phyloP scores from a whole-genome alignment of 2,797 vertebrate species.

The Lophotriccus pileatus region DNA sequence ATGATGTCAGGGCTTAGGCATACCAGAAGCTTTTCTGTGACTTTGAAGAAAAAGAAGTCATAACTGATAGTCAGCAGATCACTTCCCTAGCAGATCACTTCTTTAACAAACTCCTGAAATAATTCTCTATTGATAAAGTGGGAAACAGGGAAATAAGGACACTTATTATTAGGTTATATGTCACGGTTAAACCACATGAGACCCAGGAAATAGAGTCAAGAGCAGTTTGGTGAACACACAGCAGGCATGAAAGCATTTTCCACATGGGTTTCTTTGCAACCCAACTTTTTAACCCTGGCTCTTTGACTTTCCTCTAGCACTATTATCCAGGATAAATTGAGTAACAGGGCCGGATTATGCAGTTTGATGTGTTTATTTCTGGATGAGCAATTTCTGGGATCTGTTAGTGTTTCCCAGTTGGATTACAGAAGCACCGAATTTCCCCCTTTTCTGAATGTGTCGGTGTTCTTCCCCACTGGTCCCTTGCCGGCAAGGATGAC shows the following conservation, averaged over 20 bases:
- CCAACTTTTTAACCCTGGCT: not conserved
- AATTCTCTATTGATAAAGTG: not conserved
- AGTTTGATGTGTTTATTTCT: not conserved
- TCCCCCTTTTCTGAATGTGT: conserved; percentile 15
- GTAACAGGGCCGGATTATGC: not conserved
- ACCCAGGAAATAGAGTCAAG: not conserved
- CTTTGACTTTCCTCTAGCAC: not conserved
- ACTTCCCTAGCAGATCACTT: not conserved
- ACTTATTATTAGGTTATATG: not conserved
- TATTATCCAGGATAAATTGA: not conserved
- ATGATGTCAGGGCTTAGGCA: not conserved
- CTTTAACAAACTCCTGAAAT: not conserved
- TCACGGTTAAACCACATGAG: not conserved
- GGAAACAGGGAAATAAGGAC: conserved; percentile 3
- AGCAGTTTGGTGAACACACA: not conserved
- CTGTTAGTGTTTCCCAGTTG: not conserved
- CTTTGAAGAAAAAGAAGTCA: not conserved
- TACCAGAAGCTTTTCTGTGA: not conserved
- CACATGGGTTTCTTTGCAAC: not conserved
- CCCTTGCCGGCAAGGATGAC: conserved; percentile 66
- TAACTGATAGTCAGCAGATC: not conserved
- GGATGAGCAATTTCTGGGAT: not conserved
- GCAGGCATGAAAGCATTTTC: not conserved
- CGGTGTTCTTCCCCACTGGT: conserved; percentile 39
- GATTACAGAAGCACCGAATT: not conserved